Conservation (phyloP, 2,888 invertebrate genomes). For the Rotaria sp. region DNA sequence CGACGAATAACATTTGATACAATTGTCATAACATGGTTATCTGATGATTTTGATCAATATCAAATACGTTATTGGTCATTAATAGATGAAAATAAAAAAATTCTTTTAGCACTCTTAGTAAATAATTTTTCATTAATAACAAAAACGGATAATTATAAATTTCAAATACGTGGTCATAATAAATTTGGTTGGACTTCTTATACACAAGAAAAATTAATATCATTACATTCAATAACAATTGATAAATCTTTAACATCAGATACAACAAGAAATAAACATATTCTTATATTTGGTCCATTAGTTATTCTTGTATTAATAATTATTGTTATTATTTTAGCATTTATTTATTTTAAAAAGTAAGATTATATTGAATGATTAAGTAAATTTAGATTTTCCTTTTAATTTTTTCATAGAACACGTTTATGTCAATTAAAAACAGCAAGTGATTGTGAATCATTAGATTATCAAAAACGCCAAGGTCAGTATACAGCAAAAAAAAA, state of each 20-base stretch:
- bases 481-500: constrained; percentile 53
- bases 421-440: constrained; percentile 92
- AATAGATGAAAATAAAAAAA: constrained; percentile 21
- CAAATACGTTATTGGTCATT: constrained; percentile 34
- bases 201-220: not conserved
- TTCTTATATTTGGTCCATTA: not conserved
- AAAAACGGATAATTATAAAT: constrained; percentile 29
- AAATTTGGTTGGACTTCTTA: constrained; percentile 26
- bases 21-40: constrained; percentile 31
- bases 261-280: not conserved
- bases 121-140: constrained; percentile 37
- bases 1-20: constrained; percentile 22
- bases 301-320: not conserved
- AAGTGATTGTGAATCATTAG: constrained; percentile 83
- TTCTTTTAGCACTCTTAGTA: not conserved
- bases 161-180: constrained; percentile 32
- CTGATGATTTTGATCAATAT: constrained; percentile 24
- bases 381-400: not conserved
- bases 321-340: not conserved
- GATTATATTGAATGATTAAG: not conserved
- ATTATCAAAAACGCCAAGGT: constrained; percentile 81
- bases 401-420: constrained; percentile 64
- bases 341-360: not conserved
- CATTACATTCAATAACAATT: not conserved
- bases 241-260: not conserved